Percentiles rank a stretch among this genome's conserved stretches.
Conservation (phyloP, 2,888 invertebrate genomes). For the Rhaphigaster nebulosa region DNA sequence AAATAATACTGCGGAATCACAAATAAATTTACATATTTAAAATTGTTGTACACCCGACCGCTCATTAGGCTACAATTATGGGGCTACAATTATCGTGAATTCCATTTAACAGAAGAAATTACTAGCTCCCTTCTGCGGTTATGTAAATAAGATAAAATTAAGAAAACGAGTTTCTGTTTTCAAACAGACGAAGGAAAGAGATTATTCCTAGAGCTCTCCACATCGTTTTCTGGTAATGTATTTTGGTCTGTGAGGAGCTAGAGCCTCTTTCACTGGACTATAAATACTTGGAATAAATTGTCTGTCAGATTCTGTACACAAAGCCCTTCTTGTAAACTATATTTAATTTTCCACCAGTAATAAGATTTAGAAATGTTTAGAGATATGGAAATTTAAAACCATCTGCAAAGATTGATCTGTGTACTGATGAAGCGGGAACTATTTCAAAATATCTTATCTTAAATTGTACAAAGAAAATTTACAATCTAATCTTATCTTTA, state of each 20-base stretch:
- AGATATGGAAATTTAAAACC: background rate
- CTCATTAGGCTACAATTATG: background rate
- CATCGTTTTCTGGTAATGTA: background rate
- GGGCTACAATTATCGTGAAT: background rate
- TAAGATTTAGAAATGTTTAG: background rate
- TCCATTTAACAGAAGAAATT: background rate
- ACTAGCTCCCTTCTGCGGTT: background rate
- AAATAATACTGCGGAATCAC: background rate
- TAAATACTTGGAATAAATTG: slow-evolving; percentile 10
- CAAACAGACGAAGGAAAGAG: background rate
- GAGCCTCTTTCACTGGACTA: background rate
- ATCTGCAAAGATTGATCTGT: background rate
- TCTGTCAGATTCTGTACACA: background rate
- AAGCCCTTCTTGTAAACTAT: background rate
- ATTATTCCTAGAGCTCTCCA: background rate
- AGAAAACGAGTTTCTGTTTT: background rate
- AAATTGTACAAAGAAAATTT: background rate
- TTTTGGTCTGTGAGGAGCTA: background rate
- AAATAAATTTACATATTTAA: background rate
- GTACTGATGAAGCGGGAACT: background rate
- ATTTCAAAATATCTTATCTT: background rate
- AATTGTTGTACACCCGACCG: background rate
- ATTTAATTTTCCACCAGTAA: background rate
- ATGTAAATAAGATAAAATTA: background rate
- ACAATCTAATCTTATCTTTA: background rate